Evolutionary conservation across 2,888 invertebrate species (phyloP).

Genomic region (Drosophila sordidula): DNA sequence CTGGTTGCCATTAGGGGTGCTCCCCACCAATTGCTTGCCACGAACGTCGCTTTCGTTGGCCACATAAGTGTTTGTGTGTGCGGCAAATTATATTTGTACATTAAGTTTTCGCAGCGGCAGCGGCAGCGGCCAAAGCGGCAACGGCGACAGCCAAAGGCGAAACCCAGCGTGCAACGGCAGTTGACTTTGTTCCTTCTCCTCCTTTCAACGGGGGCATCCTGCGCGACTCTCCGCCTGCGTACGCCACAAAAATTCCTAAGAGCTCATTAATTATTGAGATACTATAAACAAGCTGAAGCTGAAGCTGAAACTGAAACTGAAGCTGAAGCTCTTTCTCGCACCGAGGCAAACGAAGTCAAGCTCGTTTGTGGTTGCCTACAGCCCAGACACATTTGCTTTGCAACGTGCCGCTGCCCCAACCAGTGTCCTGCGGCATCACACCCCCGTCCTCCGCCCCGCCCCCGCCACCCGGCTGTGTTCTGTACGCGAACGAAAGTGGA

Average conservation of each 20-base stretch:
- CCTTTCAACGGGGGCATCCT: slow-evolving; percentile 28
- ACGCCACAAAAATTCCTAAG: slow-evolving; percentile 79
- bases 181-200: slow-evolving; percentile 68
- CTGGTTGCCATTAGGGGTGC: slow-evolving; percentile 41
- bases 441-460: neutral
- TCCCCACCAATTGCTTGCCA: slow-evolving; percentile 20
- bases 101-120: slow-evolving; percentile 73
- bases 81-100: slow-evolving; percentile 79
- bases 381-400: slow-evolving; percentile 74
- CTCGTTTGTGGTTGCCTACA: slow-evolving; percentile 79
- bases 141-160: slow-evolving; percentile 57
- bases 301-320: slow-evolving; percentile 15
- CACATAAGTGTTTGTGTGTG: slow-evolving; percentile 80
- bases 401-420: slow-evolving; percentile 24
- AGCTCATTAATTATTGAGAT: slow-evolving; percentile 83
- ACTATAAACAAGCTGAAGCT: slow-evolving; percentile 77
- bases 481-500: slow-evolving; percentile 56
- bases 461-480: slow-evolving; percentile 3
- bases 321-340: slow-evolving; percentile 28
- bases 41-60: slow-evolving; percentile 49
- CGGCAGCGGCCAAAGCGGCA: slow-evolving; percentile 45
- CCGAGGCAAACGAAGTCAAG: slow-evolving; percentile 71
- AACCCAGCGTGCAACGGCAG: slow-evolving; percentile 59
- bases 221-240: slow-evolving; percentile 48
- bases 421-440: slow-evolving; percentile 41